Base-by-base conservation (phyloP, 2,797 vertebrate genomes). In the Tenualosa thibaudeaui region DNA sequence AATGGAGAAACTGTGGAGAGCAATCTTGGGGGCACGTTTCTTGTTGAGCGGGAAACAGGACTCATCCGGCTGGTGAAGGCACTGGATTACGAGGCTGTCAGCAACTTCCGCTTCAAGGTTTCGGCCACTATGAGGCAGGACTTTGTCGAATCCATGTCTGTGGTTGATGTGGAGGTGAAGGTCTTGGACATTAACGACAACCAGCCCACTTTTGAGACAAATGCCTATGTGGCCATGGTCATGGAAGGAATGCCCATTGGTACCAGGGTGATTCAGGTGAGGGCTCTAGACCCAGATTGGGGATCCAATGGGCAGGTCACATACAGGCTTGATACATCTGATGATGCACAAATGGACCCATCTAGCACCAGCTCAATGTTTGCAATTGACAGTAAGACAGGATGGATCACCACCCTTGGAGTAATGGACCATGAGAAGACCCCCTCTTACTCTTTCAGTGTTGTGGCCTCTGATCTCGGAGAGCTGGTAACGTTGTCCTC, bases 161-260 rank as follows among this genome's bases (percentile, higher is more conserved):
- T 95, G 0, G 98, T 99, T 15, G 98, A 99, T 40, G 91, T 99
- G 75, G 98, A 97, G 87, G 96, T 99, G 88, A 98, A 98, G 87
- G 96, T 99, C 50, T 95, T 97, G 62, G 98, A 99, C 88, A 94
- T 95, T 68, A 99, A 99, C 89, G 98, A 99, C 92, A 99, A 99
- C 91, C 95, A 93, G 85, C 98, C 98, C 0, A 86, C 93, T 86
- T 96, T 99, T 90, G 98, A 99, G 87, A 97, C 98, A 0, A 96
- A 93, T 89, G 96, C 96, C 0, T 99, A 99, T 9, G 94, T 98
- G 60, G 97, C 97, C 37, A 97, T 97, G 40, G 89, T 99, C 12
- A 98, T 98, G 90, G 98, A 99, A 93, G 98, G 98, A 78, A 94
- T 98, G 94, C 96, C 97, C 0, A 91, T 91, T 0, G 98, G 97